phyloP scores from a whole-genome alignment of 2,113 vertebrate genomes.

The Oryzias javanicus region DNA sequence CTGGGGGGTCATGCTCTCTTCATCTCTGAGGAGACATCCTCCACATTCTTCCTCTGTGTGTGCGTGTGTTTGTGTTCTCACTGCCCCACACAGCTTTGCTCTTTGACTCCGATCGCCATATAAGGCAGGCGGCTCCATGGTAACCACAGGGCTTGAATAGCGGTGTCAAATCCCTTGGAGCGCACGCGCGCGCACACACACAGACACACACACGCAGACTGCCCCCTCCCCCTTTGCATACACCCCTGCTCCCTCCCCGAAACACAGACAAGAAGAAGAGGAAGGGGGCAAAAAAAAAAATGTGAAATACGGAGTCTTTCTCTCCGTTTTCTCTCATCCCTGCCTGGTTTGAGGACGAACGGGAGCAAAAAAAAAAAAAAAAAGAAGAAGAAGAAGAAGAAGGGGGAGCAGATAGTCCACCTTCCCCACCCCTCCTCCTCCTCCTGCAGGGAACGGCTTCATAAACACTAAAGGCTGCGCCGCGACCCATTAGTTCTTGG shows the following conservation, averaged over 20 bases:
- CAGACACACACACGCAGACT: conserved; percentile 34
- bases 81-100: conserved; percentile 72
- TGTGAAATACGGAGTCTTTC: conserved; percentile 31
- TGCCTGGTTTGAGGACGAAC: conserved; percentile 58
- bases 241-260: conserved; percentile 32
- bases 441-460: conserved; percentile 45
- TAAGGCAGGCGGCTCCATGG: conserved; percentile 78
- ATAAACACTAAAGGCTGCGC: conserved; percentile 51
- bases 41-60: conserved; percentile 70
- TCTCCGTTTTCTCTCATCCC: conserved; percentile 39
- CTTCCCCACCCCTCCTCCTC: conserved; percentile 48
- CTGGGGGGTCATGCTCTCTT: conserved; percentile 68
- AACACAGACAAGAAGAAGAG: not conserved
- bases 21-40: conserved; percentile 63
- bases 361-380: not conserved
- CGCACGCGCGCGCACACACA: conserved; percentile 32
- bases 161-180: conserved; percentile 81
- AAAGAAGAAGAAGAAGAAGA: not conserved
- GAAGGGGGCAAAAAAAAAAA: conserved; percentile 12
- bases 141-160: conserved; percentile 81
- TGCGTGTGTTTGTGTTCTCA: conserved; percentile 16
- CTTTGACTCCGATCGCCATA: conserved; percentile 82
- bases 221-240: conserved; percentile 65
- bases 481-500: conserved; percentile 67
- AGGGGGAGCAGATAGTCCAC: not conserved